Conservation (phyloP, 2,888 invertebrate species). For the Brachypalpus laphriformis region DNA sequence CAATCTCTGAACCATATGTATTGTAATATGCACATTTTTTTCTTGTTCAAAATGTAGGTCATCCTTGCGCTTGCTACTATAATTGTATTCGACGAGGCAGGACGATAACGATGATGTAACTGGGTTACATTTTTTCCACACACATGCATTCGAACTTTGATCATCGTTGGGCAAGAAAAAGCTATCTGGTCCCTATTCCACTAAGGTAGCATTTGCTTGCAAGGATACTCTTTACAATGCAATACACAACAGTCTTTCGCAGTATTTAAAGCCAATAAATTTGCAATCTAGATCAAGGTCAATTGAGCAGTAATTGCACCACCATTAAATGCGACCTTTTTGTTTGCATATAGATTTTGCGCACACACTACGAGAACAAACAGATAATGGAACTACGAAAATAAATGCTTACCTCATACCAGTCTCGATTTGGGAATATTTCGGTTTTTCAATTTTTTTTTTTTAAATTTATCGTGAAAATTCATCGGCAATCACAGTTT, state of each 20-base stretch:
- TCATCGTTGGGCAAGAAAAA: neutral
- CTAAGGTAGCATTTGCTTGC: neutral
- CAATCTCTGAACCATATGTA: neutral
- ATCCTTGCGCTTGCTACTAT: neutral
- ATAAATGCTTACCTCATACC: conserved; percentile 40
- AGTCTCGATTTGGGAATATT: conserved; percentile 18
- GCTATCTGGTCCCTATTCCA: conserved; percentile 17
- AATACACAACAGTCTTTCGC: neutral
- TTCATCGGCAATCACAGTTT: neutral
- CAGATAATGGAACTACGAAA: conserved; percentile 1
- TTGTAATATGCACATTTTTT: neutral
- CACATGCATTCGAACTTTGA: conserved; percentile 10
- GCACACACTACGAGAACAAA: neutral
- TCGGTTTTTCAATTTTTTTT: neutral
- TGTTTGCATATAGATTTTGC: conserved; percentile 4
- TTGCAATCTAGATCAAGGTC: conserved; percentile 25
- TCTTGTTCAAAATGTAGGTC: conserved; percentile 29
- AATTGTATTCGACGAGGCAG: conserved; percentile 20
- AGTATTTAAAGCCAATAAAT: neutral
- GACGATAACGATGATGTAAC: conserved; percentile 27
- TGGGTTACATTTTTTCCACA: conserved; percentile 1
- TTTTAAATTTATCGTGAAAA: neutral
- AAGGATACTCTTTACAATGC: neutral
- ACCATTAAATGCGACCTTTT: neutral
- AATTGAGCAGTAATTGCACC: conserved; percentile 18